Evolutionary conservation across 2,888 invertebrate genomes (phyloP), one percentile per base, ranked within the genome.

Genomic region (Ectobius pallidus): DNA sequence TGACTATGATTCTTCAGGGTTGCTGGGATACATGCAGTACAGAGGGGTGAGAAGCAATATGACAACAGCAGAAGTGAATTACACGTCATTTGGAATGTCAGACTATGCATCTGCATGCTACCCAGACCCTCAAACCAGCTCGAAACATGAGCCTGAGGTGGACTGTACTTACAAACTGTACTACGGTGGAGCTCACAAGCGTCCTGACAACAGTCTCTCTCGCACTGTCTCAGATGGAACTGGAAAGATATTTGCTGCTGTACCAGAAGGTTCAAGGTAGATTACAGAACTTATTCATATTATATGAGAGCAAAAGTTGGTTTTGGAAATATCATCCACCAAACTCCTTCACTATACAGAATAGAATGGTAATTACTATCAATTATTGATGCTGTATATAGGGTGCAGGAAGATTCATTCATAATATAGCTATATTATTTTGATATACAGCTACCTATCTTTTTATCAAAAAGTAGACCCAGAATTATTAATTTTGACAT

Each of bases 121-220:
- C 22, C 39, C 39, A 22, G 14, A 20, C 11, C 3, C 22, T 30
- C 22, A 16, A 16, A 4, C 32, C 34, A 55, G 3, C 1, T 27
- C 20, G 7, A 14, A 32, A 34, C 7, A 22, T 25, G 32, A 30
- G 20, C 62, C 30, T 0, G 2, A 9, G 14, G 63, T 63, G 7
- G 71, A 71, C 25, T 22, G 49, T 27, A 84, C 84, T 0, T 84
- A 83, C 79, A 84, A 85, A 76, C 78, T 85, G 75, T 85, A 83
- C 77, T 84, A 84, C 78, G 85, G 84, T 32, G 85, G 85, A 34
- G 81, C 80, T n/a, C 84, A 84, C 78, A 84, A 84, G 76, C 76
- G 83, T 63, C 83, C 85, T n/a, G 84, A 84, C 78, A 82, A 80
- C 6, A 82, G 80, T 32, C 81, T 83, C 65, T 78, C 80, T n/a